Evolutionary conservation across 2,113 vertebrate species (phyloP).

Genomic region (Aythya baeri): DNA sequence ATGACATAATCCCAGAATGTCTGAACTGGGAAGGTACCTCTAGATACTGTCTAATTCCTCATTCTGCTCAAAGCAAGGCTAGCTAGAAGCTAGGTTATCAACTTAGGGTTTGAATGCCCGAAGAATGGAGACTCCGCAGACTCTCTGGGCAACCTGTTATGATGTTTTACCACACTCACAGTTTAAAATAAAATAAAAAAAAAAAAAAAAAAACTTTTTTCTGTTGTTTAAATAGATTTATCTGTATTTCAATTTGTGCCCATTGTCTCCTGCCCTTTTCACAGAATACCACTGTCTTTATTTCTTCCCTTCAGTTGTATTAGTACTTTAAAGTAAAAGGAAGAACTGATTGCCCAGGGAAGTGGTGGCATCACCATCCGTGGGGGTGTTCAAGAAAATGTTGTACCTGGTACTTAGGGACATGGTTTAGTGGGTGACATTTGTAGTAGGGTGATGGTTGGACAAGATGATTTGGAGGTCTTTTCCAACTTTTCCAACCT

Average conservation of each 20-base stretch:
- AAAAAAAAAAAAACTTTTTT: background rate
- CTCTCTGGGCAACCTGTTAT: background rate
- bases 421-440: no score
- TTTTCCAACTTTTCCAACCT: no score
- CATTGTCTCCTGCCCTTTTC: background rate
- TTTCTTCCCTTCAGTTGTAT: background rate
- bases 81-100: background rate
- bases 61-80: background rate
- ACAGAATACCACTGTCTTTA: background rate
- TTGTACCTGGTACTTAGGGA: no score
- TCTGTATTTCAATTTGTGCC: background rate
- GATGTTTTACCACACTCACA: background rate
- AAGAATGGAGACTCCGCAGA: background rate
- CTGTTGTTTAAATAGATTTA: background rate
- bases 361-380: no score
- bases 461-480: no score
- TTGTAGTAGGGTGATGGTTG: no score
- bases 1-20: background rate
- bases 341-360: no score
- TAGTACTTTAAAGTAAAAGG: background rate
- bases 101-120: fast-evolving
- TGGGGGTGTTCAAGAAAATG: no score
- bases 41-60: background rate
- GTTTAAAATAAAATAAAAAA: no score
- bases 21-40: background rate